A percentile compares a stretch with the other conserved stretches of the same genome.
Evolutionary conservation across 2,797 vertebrate genomes (phyloP).

Genomic region (Craterocephalus amniculus): DNA sequence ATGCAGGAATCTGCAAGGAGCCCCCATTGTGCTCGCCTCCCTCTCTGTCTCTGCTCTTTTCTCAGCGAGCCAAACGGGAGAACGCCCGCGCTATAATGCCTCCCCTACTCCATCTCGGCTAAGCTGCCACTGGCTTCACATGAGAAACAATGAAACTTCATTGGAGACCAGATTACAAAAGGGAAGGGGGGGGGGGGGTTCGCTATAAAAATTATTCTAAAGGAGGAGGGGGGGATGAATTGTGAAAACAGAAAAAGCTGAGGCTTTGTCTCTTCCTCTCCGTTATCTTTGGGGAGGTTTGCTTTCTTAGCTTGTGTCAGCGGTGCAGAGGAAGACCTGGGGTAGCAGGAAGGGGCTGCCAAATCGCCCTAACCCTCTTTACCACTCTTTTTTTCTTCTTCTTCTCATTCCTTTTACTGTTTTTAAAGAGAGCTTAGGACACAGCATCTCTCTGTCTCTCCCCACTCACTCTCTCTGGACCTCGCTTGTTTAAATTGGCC

Average conservation of each 20-base stretch:
- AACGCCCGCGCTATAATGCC: slow-evolving; percentile 81
- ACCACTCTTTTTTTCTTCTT: slow-evolving; percentile 49
- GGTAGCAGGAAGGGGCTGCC: slow-evolving; percentile 78
- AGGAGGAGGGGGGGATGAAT: slow-evolving; percentile 35
- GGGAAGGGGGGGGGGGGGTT: slow-evolving; percentile 29
- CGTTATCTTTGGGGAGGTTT: slow-evolving; percentile 82
- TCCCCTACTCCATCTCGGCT: slow-evolving; percentile 79
- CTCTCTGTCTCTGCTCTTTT: slow-evolving; percentile 74
- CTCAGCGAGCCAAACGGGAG: slow-evolving; percentile 76
- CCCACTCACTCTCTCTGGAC: slow-evolving; percentile 75
- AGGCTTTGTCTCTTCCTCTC: slow-evolving; percentile 73
- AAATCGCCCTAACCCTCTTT: slow-evolving; percentile 85
- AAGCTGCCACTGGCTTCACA: slow-evolving; percentile 87
- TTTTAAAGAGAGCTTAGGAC: slow-evolving; percentile 87
- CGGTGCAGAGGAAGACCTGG: slow-evolving; percentile 73
- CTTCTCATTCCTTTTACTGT: slow-evolving; percentile 68
- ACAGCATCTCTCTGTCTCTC: slow-evolving; percentile 66
- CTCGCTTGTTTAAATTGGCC: slow-evolving; percentile 85
- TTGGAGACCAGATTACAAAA: slow-evolving; percentile 88
- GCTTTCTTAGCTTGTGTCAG: slow-evolving; percentile 79
- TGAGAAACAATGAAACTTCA: slow-evolving; percentile 91
- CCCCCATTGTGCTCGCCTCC: slow-evolving; percentile 71
- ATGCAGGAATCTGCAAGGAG: slow-evolving; percentile 69
- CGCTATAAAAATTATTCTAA: slow-evolving; percentile 58
- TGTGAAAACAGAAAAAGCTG: slow-evolving; percentile 51